A percentile compares a stretch with the other conserved stretches of the same genome.
Evolutionary conservation across 2,113 vertebrate species (phyloP).

Genomic region (Cricetomys ansorgei): DNA sequence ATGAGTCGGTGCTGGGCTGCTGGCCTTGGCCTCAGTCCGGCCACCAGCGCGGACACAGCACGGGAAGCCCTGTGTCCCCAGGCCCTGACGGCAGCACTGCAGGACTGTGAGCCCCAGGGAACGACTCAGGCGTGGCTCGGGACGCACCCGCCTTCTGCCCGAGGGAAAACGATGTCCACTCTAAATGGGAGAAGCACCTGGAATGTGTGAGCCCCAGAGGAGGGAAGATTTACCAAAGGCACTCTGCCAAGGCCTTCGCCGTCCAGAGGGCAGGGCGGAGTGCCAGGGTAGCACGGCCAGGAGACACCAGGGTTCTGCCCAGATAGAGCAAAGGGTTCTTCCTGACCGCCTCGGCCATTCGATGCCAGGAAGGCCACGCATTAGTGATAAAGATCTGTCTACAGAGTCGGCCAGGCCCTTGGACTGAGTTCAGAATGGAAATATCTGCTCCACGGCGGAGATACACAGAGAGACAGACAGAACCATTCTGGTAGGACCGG

Average conservation of each 20-base stretch:
- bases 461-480: not conserved
- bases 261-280: not conserved
- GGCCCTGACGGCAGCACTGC: not conserved
- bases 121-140: not conserved
- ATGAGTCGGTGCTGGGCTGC: not conserved
- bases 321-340: not conserved
- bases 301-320: not conserved
- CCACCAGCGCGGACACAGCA: not conserved
- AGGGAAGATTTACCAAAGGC: not conserved
- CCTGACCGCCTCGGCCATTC: not conserved
- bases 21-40: not conserved
- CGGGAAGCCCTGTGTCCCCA: not conserved
- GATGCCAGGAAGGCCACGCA: not conserved
- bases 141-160: not conserved
- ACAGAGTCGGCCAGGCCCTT: not conserved
- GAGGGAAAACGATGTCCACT: not conserved
- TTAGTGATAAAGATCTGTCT: not conserved
- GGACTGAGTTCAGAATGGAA: slow-evolving; percentile 11
- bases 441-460: not conserved
- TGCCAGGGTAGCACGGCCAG: not conserved
- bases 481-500: not conserved
- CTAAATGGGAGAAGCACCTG: not conserved
- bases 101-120: not conserved
- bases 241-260: not conserved
- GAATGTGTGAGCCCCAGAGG: not conserved